These are phyloP conservation scores for Pitta sordida DNA, from an alignment of 2,113 vertebrate species.

Conservation along the genomic window DNA sequence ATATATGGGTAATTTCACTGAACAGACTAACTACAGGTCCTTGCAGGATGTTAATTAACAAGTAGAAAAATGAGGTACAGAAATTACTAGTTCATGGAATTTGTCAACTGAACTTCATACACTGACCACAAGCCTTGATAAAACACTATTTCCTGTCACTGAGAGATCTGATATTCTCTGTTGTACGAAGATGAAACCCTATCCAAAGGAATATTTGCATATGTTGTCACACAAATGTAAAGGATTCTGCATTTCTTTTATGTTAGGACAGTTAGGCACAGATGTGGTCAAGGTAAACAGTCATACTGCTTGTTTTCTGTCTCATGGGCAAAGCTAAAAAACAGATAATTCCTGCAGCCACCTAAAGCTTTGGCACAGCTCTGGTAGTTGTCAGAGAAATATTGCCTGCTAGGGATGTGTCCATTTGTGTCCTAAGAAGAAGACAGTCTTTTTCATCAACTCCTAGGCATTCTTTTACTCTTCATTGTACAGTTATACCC, in stretches of 20 bases:
- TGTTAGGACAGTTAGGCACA: not conserved
- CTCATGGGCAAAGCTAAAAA: not conserved
- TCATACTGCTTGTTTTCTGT: not conserved
- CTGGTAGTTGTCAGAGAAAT: not conserved
- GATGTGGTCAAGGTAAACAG: not conserved
- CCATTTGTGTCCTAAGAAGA: not conserved
- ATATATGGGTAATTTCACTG: not conserved
- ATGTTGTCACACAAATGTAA: not conserved
- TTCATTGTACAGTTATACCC: no score
- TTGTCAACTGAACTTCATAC: not conserved
- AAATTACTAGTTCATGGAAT: not conserved
- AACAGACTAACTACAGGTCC: not conserved
- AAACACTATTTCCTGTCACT: not conserved
- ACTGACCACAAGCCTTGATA: not conserved
- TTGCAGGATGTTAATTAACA: constrained; percentile 9
- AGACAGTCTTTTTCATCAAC: not conserved
- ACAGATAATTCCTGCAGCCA: not conserved
- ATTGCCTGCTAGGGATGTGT: not conserved
- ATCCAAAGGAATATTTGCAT: not conserved
- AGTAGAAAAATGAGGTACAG: not conserved
- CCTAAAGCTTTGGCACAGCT: not conserved
- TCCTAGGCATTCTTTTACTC: not conserved
- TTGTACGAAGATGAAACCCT: not conserved
- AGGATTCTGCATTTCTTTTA: not conserved
- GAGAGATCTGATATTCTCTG: not conserved